These are phyloP conservation scores for Centropyge bicolor DNA, from an alignment of 2,797 vertebrate species.

Conservation along the genomic window DNA sequence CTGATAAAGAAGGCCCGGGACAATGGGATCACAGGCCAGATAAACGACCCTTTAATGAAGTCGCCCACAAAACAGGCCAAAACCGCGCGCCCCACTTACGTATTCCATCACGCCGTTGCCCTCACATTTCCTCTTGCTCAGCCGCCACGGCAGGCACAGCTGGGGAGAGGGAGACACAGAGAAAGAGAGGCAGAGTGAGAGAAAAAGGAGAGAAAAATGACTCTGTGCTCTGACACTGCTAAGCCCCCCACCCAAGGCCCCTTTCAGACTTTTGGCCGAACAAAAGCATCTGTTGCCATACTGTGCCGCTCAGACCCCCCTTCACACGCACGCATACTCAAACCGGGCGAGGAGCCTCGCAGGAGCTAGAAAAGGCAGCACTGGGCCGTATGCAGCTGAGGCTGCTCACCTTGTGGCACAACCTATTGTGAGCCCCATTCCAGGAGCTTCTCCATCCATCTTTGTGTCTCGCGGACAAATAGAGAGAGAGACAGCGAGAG, in stretches of 20 bases:
- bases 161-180: slow-evolving; percentile 84
- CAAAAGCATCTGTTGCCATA: slow-evolving; percentile 99
- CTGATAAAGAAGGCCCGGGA: slow-evolving; percentile 84
- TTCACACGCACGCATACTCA: slow-evolving; percentile 58
- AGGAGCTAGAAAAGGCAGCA: slow-evolving; percentile 72
- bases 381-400: slow-evolving; percentile 86
- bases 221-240: slow-evolving; percentile 82
- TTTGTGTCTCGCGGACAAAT: slow-evolving; percentile 90
- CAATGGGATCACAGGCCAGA: slow-evolving; percentile 90
- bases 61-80: slow-evolving; percentile 89
- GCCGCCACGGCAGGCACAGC: slow-evolving; percentile 96
- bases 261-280: slow-evolving; percentile 97
- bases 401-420: slow-evolving; percentile 95
- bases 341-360: slow-evolving; percentile 72
- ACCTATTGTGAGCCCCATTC: slow-evolving; percentile 95
- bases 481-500: slow-evolving; percentile 79
- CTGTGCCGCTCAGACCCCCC: slow-evolving; percentile 93
- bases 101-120: slow-evolving; percentile 99
- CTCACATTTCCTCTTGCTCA: slow-evolving; percentile 99
- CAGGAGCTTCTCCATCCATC: slow-evolving; percentile 99
- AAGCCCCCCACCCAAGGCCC: slow-evolving; percentile 80
- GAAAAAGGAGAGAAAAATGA: slow-evolving; percentile 96
- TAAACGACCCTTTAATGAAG: slow-evolving; percentile 90
- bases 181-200: slow-evolving; percentile 93
- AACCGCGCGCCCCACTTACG: slow-evolving; percentile 95